A percentile compares a stretch with the other conserved stretches of the same genome.
Conservation (phyloP, 2,113 vertebrate species). For the Anhinga rufa region DNA sequence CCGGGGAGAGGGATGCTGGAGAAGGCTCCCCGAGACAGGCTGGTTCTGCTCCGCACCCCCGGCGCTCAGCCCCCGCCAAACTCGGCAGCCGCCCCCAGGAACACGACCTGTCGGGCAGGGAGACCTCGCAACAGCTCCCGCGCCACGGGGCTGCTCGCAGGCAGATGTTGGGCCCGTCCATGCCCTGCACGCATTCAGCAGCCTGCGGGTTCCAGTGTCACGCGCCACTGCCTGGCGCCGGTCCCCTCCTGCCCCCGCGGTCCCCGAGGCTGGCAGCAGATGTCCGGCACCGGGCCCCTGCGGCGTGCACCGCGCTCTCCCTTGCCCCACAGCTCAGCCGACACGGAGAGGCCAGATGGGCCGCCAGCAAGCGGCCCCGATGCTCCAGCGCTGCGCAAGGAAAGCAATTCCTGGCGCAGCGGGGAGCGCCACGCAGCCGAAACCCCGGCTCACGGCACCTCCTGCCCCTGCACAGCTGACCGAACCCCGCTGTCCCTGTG, state of each 20-base stretch:
- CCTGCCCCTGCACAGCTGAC: background rate
- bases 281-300: background rate
- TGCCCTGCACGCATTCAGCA: background rate
- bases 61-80: background rate
- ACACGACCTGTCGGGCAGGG: fast-evolving
- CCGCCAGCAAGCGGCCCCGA: background rate
- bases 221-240: background rate
- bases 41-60: fast-evolving
- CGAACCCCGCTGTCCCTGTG: background rate
- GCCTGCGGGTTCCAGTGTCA: background rate
- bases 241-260: background rate
- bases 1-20: background rate
- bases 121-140: background rate
- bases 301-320: background rate
- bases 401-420: background rate
- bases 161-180: background rate
- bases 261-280: background rate
- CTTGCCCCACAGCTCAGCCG: background rate
- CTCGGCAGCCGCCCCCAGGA: background rate
- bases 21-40: background rate
- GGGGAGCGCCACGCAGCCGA: background rate
- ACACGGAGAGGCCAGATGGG: background rate
- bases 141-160: background rate
- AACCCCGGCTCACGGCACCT: background rate
- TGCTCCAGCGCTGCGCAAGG: background rate